Evolutionary conservation across 2,888 invertebrate genomes (phyloP), one percentile per base, ranked within the genome.

Genomic region (Agriopis leucophaearia): DNA sequence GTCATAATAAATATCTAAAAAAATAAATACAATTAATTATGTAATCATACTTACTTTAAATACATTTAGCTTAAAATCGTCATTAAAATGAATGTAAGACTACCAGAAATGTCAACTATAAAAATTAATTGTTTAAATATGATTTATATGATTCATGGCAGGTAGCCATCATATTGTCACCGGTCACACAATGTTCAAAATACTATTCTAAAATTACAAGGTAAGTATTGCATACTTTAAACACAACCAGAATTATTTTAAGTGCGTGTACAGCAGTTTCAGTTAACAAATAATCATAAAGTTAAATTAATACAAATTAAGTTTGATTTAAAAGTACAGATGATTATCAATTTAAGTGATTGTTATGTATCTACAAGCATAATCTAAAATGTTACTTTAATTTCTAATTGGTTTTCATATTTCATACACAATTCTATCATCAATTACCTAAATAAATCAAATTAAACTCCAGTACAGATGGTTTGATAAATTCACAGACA

Each of bases 221-320:
- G 47, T 58, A 69, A 71, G 69, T 70, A 74, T 71, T 71, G 47
- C 65, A 72, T 74, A 74, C 64, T 69, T 72, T 69, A 58, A 71
- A 74, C 74, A 78, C 78, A 78, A 77, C 78, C 76, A 70, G 71
- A 66, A 68, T 68, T 66, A 64, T 63, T 66, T 75, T 73, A 72
- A 74, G 72, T 76, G 72, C 66, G 67, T 64, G 54, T 68, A 40
- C 71, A 70, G 63, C 69, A 66, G 57, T 57, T 61, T 54, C 18
- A 64, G 27, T 40, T 27, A 56, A 47, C 57, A 35, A 40, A 47
- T 56, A 13, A 58, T 35, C 6, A 16, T 16, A 57, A 62, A 45
- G 36, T 51, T 45, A 47, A 54, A 35, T 16, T 54, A 51, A 67
- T 16, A 64, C 51, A 67, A 40, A 66, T 66, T 45, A 61, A 57